phyloP scores from a whole-genome alignment of 2,888 invertebrate genomes.

The Catocala nupta region DNA sequence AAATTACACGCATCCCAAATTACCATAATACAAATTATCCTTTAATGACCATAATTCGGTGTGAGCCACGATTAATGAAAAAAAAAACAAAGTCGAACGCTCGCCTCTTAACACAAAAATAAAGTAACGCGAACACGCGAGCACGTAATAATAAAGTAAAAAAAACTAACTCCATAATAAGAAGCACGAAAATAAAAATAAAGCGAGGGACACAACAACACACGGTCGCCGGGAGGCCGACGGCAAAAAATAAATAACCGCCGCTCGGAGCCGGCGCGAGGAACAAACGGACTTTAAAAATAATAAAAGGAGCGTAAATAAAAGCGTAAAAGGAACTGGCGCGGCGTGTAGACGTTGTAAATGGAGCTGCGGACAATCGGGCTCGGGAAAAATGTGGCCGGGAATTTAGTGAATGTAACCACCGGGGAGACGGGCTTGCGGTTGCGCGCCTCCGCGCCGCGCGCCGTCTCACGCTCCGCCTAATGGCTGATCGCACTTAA shows the following conservation, averaged over 20 bases:
- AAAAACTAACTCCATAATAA: constrained; percentile 85
- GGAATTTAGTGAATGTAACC: constrained; percentile 85
- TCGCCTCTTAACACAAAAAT: constrained; percentile 87
- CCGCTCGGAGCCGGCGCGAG: constrained; percentile 84
- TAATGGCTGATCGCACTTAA: constrained; percentile 77
- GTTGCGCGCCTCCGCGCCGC: constrained; percentile 68
- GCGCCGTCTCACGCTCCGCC: constrained; percentile 62
- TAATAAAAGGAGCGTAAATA: constrained; percentile 87
- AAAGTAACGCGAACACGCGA: constrained; percentile 84
- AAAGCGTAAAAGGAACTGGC: constrained; percentile 87
- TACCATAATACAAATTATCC: constrained; percentile 87
- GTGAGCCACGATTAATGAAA: constrained; percentile 83
- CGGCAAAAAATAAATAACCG: constrained; percentile 86
- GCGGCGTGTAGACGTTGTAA: constrained; percentile 87
- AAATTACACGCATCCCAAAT: constrained; percentile 86
- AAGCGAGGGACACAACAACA: constrained; percentile 86
- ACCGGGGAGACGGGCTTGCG: constrained; percentile 74
- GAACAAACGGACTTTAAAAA: constrained; percentile 87
- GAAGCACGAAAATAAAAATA: constrained; percentile 87
- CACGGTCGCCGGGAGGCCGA: constrained; percentile 87
- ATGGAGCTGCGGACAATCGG: constrained; percentile 86
- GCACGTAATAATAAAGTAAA: constrained; percentile 83
- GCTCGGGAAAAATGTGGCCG: constrained; percentile 83
- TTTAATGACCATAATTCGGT: constrained; percentile 87
- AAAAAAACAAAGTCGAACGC: constrained; percentile 74